Percentiles rank a stretch among this genome's conserved stretches.
Evolutionary conservation across 2,113 vertebrate species (phyloP).

Genomic region (Myocastor coypus): DNA sequence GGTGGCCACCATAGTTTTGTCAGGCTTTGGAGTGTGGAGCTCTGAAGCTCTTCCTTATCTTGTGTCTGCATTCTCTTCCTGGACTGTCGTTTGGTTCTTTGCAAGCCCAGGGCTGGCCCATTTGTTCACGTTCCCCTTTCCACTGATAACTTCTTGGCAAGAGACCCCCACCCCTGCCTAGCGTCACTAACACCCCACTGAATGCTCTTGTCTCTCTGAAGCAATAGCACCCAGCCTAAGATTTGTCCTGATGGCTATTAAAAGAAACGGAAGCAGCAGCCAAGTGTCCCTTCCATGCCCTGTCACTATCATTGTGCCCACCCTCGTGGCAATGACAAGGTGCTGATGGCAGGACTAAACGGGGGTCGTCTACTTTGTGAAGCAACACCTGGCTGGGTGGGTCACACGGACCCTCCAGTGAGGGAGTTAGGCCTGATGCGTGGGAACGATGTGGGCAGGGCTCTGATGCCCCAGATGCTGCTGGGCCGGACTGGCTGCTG

Average conservation of each 20-base stretch:
- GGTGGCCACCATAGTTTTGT: background rate
- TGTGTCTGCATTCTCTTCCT: background rate
- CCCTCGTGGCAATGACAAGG: background rate
- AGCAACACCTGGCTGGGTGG: background rate
- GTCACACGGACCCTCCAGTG: accelerated
- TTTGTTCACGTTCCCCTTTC: background rate
- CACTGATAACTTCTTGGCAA: background rate
- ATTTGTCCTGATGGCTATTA: background rate
- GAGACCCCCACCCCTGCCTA: background rate
- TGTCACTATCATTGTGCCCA: background rate
- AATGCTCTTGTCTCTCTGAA: background rate
- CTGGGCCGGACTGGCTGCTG: background rate
- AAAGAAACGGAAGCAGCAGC: background rate
- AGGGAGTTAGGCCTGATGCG: background rate
- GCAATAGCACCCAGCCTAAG: background rate
- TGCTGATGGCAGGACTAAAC: background rate
- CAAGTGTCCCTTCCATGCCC: background rate
- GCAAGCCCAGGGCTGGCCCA: background rate
- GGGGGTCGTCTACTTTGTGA: background rate
- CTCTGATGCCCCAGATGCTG: background rate
- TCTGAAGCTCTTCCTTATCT: background rate
- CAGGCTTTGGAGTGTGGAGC: background rate
- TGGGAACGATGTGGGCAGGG: background rate
- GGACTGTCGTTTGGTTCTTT: background rate
- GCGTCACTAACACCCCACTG: background rate